Conservation (phyloP, 2,797 vertebrate species). For the Limosa lapponica region DNA sequence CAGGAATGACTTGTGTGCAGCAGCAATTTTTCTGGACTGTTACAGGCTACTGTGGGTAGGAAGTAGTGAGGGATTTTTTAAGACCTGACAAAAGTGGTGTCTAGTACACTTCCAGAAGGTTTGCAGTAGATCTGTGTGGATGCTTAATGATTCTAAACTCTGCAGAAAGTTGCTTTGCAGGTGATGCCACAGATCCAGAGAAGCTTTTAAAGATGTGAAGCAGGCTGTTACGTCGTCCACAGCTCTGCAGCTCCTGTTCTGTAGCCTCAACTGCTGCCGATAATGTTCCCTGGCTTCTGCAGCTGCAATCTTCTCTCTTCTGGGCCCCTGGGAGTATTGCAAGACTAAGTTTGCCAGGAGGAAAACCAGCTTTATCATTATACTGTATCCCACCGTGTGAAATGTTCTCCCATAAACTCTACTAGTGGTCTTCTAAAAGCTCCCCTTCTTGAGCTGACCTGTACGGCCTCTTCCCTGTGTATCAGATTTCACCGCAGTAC, state of each 20-base stretch:
- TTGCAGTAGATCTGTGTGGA: background rate
- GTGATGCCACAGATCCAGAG: background rate
- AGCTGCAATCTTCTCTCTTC: background rate
- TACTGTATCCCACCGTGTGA: background rate
- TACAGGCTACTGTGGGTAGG: background rate
- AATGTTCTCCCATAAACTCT: background rate
- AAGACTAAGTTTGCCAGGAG: background rate
- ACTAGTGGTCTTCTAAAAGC: background rate
- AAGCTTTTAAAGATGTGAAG: background rate
- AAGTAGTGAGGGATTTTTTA: background rate
- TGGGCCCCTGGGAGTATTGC: background rate
- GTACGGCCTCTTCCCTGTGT: background rate
- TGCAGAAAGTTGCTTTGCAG: background rate
- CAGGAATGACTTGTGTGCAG: background rate
- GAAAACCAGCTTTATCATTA: background rate
- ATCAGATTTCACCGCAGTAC: background rate
- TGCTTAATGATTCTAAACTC: background rate
- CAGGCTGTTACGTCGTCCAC: rapidly evolving
- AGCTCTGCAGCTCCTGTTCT: background rate
- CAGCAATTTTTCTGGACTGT: background rate
- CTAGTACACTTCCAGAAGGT: background rate
- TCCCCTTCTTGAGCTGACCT: background rate
- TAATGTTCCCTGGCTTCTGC: background rate
- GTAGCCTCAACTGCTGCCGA: background rate
- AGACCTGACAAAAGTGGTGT: background rate